These are phyloP conservation scores for Drosophila ficusphila DNA, from an alignment of 1,140 invertebrate species.

Conservation along the genomic window DNA sequence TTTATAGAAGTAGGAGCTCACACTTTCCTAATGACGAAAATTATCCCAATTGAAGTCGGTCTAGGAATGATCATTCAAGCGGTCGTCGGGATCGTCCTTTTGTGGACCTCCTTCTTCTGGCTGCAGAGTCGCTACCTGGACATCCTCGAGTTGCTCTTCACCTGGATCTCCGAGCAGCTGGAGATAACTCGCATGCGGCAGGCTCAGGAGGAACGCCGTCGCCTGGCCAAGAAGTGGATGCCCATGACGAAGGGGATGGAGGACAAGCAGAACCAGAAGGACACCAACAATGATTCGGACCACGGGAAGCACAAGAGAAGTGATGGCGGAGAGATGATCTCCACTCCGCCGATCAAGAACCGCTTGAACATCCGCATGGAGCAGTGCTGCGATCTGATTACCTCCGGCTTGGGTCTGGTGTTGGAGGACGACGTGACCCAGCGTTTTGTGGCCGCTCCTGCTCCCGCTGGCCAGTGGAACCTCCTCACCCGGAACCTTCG, in stretches of 20 bases:
- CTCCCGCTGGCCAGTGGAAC: slow-evolving; percentile 42
- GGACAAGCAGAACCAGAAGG: too few relatives aligned
- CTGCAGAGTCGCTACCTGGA: slow-evolving; percentile 19
- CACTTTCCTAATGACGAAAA: too few relatives aligned
- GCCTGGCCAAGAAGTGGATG: background rate
- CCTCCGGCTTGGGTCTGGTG: slow-evolving; percentile 33
- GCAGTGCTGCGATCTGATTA: slow-evolving; percentile 35
- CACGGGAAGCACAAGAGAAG: background rate
- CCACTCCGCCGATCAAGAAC: slow-evolving; percentile 17
- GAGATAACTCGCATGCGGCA: too few relatives aligned
- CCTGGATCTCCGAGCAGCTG: slow-evolving; percentile 23
- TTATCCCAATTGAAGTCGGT: too few relatives aligned
- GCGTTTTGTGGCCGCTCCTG: slow-evolving; percentile 36
- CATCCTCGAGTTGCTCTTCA: slow-evolving; percentile 38
- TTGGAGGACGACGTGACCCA: slow-evolving; percentile 66
- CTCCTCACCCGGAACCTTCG: slow-evolving; percentile 53
- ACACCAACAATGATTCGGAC: background rate
- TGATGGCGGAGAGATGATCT: background rate
- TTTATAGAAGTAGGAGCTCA: too few relatives aligned
- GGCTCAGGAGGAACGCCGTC: background rate
- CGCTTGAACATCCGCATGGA: slow-evolving; percentile 22
- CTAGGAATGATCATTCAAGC: background rate
- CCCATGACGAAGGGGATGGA: background rate
- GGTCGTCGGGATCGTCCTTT: background rate
- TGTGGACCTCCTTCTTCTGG: slow-evolving; percentile 12